A percentile compares a stretch with the other conserved stretches of the same genome.
Evolutionary conservation across 2,888 invertebrate genomes (phyloP).

Genomic region (Ennomos erosarius): DNA sequence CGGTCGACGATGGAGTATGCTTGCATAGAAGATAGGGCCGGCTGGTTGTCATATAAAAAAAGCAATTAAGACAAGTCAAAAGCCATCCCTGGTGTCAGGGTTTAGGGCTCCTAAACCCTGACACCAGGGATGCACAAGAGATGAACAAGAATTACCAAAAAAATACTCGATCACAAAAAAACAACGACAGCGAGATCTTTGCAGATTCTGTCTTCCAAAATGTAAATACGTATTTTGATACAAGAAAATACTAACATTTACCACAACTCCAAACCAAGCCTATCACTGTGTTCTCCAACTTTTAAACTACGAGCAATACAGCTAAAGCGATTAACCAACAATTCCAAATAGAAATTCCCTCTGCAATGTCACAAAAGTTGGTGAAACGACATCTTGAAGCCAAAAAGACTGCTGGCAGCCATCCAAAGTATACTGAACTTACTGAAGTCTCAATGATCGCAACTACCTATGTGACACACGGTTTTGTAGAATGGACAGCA

Average conservation of each 20-base stretch:
- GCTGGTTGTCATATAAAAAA: too few species aligned
- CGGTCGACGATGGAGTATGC: too few species aligned
- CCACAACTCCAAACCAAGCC: constrained; percentile 5
- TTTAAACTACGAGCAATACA: constrained; percentile 35
- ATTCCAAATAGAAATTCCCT: constrained; percentile 55
- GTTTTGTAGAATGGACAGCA: constrained; percentile 28
- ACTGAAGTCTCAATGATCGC: constrained; percentile 61
- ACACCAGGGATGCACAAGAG: too few species aligned
- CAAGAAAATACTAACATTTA: neutral
- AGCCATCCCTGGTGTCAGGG: too few species aligned
- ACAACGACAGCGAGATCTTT: too few species aligned
- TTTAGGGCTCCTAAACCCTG: too few species aligned
- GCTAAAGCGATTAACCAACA: constrained; percentile 52
- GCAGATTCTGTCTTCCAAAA: too few species aligned
- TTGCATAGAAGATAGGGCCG: too few species aligned
- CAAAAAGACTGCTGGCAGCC: constrained; percentile 80
- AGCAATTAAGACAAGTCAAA: too few species aligned
- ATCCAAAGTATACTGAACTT: constrained; percentile 75
- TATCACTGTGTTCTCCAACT: constrained; percentile 26
- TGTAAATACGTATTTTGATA: neutral
- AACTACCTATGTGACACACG: constrained; percentile 55
- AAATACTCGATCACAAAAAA: too few species aligned
- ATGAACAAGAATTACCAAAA: too few species aligned
- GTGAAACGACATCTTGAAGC: constrained; percentile 79
- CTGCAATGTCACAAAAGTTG: constrained; percentile 67